Percentiles rank a stretch among this genome's conserved stretches.
Evolutionary conservation across 2,888 invertebrate species (phyloP).

Genomic region (Cheilosia soror): DNA sequence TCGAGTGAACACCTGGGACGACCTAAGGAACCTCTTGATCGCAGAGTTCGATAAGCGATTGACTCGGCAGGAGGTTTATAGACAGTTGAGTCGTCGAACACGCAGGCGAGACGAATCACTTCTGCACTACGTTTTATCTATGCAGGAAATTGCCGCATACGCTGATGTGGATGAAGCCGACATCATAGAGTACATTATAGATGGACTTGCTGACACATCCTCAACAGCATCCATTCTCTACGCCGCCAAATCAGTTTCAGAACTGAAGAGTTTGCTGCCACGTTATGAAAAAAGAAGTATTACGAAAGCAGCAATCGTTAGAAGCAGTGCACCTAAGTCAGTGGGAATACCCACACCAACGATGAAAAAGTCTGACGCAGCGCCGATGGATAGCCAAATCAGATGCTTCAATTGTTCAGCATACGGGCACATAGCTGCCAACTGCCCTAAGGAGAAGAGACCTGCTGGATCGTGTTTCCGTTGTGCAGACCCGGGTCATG

Average conservation of each 20-base stretch:
- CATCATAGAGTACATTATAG: conserved; percentile 36
- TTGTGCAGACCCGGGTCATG: too few species aligned
- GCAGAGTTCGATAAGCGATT: background rate
- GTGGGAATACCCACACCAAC: too few species aligned
- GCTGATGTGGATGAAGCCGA: conserved; percentile 35
- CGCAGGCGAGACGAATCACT: conserved; percentile 20
- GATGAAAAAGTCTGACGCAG: too few species aligned
- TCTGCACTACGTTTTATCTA: conserved; percentile 9
- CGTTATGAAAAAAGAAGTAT: conserved; percentile 20
- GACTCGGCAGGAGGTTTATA: conserved; percentile 2
- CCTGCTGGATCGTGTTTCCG: too few species aligned
- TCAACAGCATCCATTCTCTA: conserved; percentile 54
- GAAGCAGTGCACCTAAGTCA: too few species aligned
- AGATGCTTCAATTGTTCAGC: too few species aligned
- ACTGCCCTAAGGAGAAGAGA: too few species aligned
- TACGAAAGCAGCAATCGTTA: too few species aligned
- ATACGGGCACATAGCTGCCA: too few species aligned
- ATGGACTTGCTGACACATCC: conserved; percentile 28
- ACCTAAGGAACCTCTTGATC: background rate
- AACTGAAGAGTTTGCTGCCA: conserved; percentile 37
- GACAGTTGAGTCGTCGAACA: conserved; percentile 6
- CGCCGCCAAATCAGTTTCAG: conserved; percentile 25
- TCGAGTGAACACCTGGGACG: background rate
- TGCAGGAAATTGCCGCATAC: background rate
- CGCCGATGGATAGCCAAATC: too few species aligned